phyloP scores from a whole-genome alignment of 1,140 invertebrate species.

The Neotoxoptera formosana region DNA sequence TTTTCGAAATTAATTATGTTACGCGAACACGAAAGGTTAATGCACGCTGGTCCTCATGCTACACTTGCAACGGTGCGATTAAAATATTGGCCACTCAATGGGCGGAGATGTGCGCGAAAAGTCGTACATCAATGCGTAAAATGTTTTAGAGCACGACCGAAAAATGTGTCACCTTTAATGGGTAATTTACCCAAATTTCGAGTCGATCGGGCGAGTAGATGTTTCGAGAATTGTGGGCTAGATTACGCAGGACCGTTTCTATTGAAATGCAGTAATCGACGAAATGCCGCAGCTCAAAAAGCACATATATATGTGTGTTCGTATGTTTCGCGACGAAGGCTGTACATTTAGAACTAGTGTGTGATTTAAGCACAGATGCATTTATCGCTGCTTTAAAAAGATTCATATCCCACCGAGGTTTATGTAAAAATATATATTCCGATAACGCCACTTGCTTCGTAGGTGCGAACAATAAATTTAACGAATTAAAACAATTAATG shows the following conservation, averaged over 20 bases:
- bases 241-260: constrained; percentile 40
- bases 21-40: constrained; percentile 35
- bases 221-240: constrained; percentile 21
- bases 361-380: constrained; percentile 61
- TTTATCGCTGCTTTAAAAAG: constrained; percentile 59
- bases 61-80: not conserved
- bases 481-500: too few species aligned
- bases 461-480: too few species aligned
- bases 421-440: too few species aligned
- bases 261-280: not conserved
- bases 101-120: not conserved
- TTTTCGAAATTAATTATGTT: constrained; percentile 31
- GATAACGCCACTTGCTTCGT: too few species aligned
- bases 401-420: too few species aligned
- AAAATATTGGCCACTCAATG: constrained; percentile 47
- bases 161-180: constrained; percentile 15
- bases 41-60: constrained; percentile 40
- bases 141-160: constrained; percentile 20
- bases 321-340: constrained; percentile 62
- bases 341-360: constrained; percentile 62
- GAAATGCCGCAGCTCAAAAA: constrained; percentile 57
- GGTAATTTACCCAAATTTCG: constrained; percentile 36
- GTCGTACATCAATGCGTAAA: constrained; percentile 23
- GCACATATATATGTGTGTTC: constrained; percentile 62
- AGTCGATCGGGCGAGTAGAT: not conserved